Evolutionary conservation across 2,888 invertebrate species (phyloP), one percentile per base, ranked within the genome.

Genomic region (Lasioglossum zephyrum): DNA sequence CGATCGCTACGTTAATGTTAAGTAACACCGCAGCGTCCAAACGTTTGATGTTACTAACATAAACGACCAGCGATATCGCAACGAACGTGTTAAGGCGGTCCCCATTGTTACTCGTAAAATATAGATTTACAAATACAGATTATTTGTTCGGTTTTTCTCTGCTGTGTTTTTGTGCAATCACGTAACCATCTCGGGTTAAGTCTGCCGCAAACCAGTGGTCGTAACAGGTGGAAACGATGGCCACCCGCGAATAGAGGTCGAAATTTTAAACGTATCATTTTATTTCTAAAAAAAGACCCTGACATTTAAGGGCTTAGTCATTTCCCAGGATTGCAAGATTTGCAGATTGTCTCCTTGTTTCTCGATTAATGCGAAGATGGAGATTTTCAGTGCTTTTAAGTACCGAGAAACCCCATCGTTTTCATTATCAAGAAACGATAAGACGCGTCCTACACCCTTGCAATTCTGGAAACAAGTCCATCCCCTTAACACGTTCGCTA

Each of bases 121-220:
- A 80, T 86, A 83, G 70, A 87, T 75, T 85, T 83, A 79, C 39
- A 89, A 69, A 69, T 39, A 69, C 69, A 69, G 69, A 39, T 11
- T 36, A 22, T 69, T 81, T 66, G 16, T 72, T 75, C 66, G 87
- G 57, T 66, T 81, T 66, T 81, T 77, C 72, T 47, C 44, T 44
- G 69, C 13, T 49, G 49, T 18, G 26, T 2, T 78, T 81, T 89
- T 89, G 89, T 89, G 89, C 85, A 80, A 66, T 83, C 47, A 41
- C 79, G 18, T 86, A 79, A 70, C 78, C 78, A 82, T 77, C 22
- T 44, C 47, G 36, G 41, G 13, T 79, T 84, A 72, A 76, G 63
- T 81, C 76, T 73, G 26, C 41, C 73, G 47, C 77, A 41, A 73
- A 53, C 76, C 70, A 78, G 47, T 73, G 72, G n/a, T 76, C 66